phyloP scores from a whole-genome alignment of 2,797 vertebrate genomes.

The Austrolebias charrua region DNA sequence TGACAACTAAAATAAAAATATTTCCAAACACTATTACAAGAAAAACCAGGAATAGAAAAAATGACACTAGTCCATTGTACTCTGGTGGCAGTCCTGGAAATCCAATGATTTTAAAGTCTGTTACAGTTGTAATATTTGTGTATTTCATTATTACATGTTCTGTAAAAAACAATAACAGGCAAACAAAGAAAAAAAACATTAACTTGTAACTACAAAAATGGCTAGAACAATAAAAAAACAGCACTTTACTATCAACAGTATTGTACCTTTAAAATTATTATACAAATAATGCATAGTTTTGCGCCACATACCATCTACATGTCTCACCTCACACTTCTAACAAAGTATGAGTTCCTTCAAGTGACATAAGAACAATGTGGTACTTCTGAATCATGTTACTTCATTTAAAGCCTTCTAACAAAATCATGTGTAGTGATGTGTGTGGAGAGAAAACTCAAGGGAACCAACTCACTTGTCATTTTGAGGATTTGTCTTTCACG shows the following conservation, averaged over 20 bases:
- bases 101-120: conserved; percentile 69
- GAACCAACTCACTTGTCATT: neutral
- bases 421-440: neutral
- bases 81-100: conserved; percentile 66
- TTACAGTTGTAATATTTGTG: conserved; percentile 51
- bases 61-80: conserved; percentile 47
- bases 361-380: too few species aligned
- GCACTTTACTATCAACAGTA: neutral
- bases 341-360: neutral
- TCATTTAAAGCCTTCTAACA: neutral
- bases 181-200: neutral
- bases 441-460: conserved; percentile 6
- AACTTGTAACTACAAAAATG: neutral
- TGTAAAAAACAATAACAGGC: neutral
- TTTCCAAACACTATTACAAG: conserved; percentile 65
- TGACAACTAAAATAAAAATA: conserved; percentile 60
- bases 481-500: neutral
- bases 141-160: conserved; percentile 27
- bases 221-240: fast-evolving
- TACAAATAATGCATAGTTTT: neutral
- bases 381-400: neutral
- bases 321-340: fast-evolving
- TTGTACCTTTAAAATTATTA: neutral
- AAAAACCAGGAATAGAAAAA: conserved; percentile 57
- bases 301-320: neutral